These are phyloP conservation scores for Patella ulyssiponensis DNA, from an alignment of 2,888 invertebrate species.

Conservation along the genomic window DNA sequence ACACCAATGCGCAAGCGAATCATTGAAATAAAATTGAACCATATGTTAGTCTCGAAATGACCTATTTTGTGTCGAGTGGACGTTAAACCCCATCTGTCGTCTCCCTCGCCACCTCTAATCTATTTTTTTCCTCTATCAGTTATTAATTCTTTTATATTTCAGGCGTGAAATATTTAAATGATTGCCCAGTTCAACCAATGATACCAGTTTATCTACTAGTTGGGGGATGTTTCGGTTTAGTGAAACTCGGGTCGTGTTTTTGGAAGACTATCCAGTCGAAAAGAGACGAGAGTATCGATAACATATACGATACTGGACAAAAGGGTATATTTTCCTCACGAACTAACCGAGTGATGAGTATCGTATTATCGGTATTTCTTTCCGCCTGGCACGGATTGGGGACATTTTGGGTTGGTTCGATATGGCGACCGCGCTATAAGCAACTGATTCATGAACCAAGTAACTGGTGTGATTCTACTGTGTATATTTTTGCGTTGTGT, in stretches of 20 bases:
- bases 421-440: constrained; percentile 84
- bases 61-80: no score
- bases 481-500: constrained; percentile 84
- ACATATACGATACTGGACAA: constrained; percentile 54
- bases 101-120: no score
- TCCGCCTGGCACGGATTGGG: constrained; percentile 84
- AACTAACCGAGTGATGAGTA: constrained; percentile 79
- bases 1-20: no score
- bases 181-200: constrained; percentile 84
- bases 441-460: constrained; percentile 83
- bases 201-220: constrained; percentile 88
- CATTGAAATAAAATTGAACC: no score
- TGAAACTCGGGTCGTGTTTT: constrained; percentile 76
- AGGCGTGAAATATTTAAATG: constrained; percentile 86
- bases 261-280: constrained; percentile 80
- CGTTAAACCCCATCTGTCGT: no score
- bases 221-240: constrained; percentile 83
- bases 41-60: no score
- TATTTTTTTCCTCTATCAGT: no score
- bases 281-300: constrained; percentile 66
- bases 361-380: constrained; percentile 80
- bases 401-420: constrained; percentile 84
- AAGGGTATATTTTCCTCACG: constrained; percentile 69
- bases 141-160: constrained; percentile 52
- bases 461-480: constrained; percentile 84